phyloP scores from a whole-genome alignment of 2,113 vertebrate species.

The Anoura caudifer region DNA sequence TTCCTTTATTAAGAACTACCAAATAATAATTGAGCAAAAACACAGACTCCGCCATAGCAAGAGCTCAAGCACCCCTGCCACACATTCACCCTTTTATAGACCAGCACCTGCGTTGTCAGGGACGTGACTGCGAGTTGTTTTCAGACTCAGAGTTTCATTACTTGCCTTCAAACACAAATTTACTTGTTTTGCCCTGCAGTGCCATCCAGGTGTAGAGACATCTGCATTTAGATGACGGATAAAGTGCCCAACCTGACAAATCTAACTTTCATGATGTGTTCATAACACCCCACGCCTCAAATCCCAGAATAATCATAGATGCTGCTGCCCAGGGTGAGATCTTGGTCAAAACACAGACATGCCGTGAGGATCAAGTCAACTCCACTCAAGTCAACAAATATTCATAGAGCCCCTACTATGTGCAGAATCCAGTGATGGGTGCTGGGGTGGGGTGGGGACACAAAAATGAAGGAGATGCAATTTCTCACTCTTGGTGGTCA shows the following conservation, averaged over 20 bases:
- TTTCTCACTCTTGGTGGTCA: background rate
- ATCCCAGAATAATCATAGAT: background rate
- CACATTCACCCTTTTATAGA: background rate
- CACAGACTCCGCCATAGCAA: background rate
- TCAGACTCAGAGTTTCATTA: constrained; percentile 41
- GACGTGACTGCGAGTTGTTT: constrained; percentile 8
- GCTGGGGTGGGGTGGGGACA: background rate
- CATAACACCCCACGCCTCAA: background rate
- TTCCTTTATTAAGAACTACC: background rate
- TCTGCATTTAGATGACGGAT: constrained; percentile 52
- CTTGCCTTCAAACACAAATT: constrained; percentile 65
- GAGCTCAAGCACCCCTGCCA: background rate
- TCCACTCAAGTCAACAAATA: background rate
- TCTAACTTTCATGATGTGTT: background rate
- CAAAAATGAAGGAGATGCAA: background rate
- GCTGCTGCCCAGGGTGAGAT: background rate
- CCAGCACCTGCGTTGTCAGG: constrained; percentile 15
- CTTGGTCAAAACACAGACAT: background rate
- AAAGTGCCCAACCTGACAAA: constrained; percentile 26
- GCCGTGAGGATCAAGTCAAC: background rate
- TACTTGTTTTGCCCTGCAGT: background rate
- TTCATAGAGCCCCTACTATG: background rate
- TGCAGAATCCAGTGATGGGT: background rate
- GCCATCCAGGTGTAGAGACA: constrained; percentile 72
- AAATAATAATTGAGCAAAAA: background rate